Evolutionary conservation across 2,797 vertebrate species (phyloP).

Genomic region (Centroberyx gerrardi): DNA sequence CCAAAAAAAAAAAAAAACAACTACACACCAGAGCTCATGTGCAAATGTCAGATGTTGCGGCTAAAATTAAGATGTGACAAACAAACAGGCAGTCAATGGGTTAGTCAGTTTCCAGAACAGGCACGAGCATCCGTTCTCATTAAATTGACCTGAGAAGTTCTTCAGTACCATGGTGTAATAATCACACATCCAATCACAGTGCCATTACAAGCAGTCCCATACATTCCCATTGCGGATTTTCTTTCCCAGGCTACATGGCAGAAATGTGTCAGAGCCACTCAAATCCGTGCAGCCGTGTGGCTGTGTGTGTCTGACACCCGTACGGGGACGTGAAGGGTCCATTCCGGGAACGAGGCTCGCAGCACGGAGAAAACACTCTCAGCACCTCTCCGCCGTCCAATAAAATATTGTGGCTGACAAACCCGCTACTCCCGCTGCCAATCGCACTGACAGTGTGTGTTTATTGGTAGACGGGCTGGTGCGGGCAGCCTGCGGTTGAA

Average conservation of each 20-base stretch:
- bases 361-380: conserved; percentile 3
- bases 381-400: conserved; percentile 11
- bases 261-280: conserved; percentile 15
- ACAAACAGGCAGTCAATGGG: too few species aligned
- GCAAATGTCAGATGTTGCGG: conserved; percentile 8
- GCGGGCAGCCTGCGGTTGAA: conserved; percentile 35
- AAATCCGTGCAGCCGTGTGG: conserved; percentile 41
- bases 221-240: conserved; percentile 27
- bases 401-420: conserved; percentile 16
- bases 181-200: conserved; percentile 6
- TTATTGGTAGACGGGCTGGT: conserved; percentile 41
- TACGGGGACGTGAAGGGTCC: conserved; percentile 39
- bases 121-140: conserved; percentile 4
- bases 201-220: conserved; percentile 9
- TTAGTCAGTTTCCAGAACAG: conserved; percentile 21
- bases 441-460: conserved; percentile 32
- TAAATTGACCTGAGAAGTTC: neutral
- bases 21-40: neutral
- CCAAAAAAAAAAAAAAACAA: neutral
- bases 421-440: conserved; percentile 52
- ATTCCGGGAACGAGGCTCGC: conserved; percentile 29
- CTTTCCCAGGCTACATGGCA: conserved; percentile 15
- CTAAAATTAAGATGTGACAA: too few species aligned
- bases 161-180: conserved; percentile 12
- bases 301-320: conserved; percentile 16